A percentile compares a stretch with the other conserved stretches of the same genome.
These are phyloP conservation scores for Phymatocera aterrima DNA, from an alignment of 2,888 invertebrate species.

Conservation along the genomic window DNA sequence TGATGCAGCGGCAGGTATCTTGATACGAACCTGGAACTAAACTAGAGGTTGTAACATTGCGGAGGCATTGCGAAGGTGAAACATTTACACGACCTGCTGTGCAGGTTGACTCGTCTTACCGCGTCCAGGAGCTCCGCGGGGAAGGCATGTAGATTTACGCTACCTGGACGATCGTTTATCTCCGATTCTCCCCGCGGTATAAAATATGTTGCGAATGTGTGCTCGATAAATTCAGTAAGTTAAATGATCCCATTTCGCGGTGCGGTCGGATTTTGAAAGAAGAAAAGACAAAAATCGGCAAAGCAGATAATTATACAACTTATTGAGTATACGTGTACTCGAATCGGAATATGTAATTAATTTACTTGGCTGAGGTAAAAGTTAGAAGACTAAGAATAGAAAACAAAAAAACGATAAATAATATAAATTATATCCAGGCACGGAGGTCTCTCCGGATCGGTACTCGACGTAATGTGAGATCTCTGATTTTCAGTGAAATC, in stretches of 20 bases:
- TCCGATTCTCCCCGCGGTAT: neutral
- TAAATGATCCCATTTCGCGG: neutral
- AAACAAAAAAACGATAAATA: too few species aligned
- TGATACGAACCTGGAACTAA: neutral
- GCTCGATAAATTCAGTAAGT: conserved; percentile 14
- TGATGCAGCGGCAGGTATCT: too few species aligned
- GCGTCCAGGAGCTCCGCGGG: neutral
- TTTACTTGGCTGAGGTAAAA: too few species aligned
- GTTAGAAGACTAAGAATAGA: too few species aligned
- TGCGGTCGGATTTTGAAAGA: neutral
- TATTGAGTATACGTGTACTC: too few species aligned
- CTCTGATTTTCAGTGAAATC: conserved; percentile 21
- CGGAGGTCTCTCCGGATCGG: too few species aligned
- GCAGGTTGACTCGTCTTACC: conserved; percentile 18
- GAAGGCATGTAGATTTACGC: conserved; percentile 26
- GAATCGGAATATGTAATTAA: too few species aligned
- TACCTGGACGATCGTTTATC: neutral
- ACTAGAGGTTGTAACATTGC: neutral
- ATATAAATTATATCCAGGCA: neutral
- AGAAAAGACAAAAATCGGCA: neutral
- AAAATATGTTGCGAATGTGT: conserved; percentile 15
- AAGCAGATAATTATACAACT: too few species aligned
- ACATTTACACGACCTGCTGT: conserved; percentile 11
- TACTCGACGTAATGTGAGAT: neutral
- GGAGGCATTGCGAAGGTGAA: neutral